phyloP scores from a whole-genome alignment of 2,797 vertebrate species.

The Halcyon chelicuti region DNA sequence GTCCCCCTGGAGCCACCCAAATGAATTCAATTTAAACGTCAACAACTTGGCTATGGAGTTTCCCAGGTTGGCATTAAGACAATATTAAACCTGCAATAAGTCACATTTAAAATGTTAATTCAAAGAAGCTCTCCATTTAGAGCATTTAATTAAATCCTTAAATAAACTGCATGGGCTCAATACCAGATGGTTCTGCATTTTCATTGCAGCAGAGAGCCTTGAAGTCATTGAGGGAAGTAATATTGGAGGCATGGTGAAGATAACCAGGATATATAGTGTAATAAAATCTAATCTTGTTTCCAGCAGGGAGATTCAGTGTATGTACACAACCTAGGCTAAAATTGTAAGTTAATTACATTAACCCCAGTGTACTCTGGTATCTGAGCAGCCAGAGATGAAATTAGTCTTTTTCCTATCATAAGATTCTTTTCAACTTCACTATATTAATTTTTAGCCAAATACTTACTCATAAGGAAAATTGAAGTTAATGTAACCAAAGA shows the following conservation, averaged over 20 bases:
- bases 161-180: conserved; percentile 85
- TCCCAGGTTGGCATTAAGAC: conserved; percentile 84
- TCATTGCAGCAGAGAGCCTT: conserved; percentile 77
- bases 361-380: conserved; percentile 78
- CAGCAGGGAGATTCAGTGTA: conserved; percentile 81
- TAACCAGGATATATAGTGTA: conserved; percentile 84
- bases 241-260: conserved; percentile 79
- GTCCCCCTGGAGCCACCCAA: conserved; percentile 83
- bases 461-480: conserved; percentile 84
- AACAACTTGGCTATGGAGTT: conserved; percentile 82
- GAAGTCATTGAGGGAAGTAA: conserved; percentile 81
- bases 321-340: conserved; percentile 83
- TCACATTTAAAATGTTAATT: conserved; percentile 91
- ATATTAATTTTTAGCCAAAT: conserved; percentile 86
- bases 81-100: conserved; percentile 86
- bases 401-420: conserved; percentile 81
- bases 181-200: conserved; percentile 83
- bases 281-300: conserved; percentile 86
- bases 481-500: conserved; percentile 84
- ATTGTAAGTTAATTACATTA: conserved; percentile 84
- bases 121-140: conserved; percentile 84
- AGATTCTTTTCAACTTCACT: conserved; percentile 83
- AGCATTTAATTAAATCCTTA: conserved; percentile 91
- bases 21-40: conserved; percentile 85
- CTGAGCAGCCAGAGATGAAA: conserved; percentile 81